A percentile compares a stretch with the other conserved stretches of the same genome.
Conservation (phyloP, 2,797 vertebrate species). For the Alectoris magna region DNA sequence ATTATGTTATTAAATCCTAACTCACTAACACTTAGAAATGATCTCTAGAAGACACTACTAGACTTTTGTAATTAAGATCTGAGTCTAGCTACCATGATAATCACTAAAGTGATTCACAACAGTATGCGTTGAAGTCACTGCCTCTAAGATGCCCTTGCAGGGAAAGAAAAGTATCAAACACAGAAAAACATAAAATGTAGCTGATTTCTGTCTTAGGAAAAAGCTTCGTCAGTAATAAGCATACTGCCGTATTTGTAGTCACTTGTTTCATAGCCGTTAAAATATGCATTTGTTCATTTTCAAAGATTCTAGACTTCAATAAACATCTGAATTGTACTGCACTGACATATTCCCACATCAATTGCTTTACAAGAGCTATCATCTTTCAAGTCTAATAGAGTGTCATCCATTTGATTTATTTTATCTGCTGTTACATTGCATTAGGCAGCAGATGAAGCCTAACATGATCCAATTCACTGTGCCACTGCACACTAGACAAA, state of each 20-base stretch:
- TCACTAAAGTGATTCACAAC: neutral
- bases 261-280: conserved; percentile 20
- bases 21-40: neutral
- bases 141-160: neutral
- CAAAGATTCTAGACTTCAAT: conserved; percentile 53
- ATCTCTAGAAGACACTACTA: neutral
- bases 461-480: conserved; percentile 13
- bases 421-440: conserved; percentile 60
- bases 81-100: neutral
- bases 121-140: neutral
- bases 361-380: conserved; percentile 58
- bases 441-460: conserved; percentile 73
- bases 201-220: conserved; percentile 10
- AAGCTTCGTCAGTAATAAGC: neutral
- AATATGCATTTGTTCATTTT: conserved; percentile 24
- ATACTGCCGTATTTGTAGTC: neutral
- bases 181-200: neutral
- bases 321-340: conserved; percentile 43
- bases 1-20: neutral
- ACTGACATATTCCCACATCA: conserved; percentile 48
- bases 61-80: neutral
- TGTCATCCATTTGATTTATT: conserved; percentile 64
- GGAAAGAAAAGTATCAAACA: neutral
- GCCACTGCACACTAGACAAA: neutral
- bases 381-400: conserved; percentile 60